phyloP scores from a whole-genome alignment of 2,113 vertebrate species.

The Alexandromys fortis region DNA sequence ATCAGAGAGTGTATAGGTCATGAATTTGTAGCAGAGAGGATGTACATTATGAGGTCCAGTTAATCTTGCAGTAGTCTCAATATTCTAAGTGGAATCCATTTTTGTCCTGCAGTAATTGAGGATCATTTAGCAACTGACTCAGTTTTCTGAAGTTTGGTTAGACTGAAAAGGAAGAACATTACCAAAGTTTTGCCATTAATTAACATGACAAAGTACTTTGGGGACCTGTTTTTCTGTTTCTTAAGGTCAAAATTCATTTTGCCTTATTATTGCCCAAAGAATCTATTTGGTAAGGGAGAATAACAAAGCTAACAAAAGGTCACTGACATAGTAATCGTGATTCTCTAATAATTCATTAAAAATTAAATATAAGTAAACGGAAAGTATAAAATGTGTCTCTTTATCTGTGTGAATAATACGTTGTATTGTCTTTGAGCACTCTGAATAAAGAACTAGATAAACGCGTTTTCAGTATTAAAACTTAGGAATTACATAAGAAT shows the following conservation, averaged over 20 bases:
- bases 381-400: conserved; percentile 73
- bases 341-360: conserved; percentile 77
- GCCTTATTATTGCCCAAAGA: not conserved
- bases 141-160: conserved; percentile 15
- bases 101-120: not conserved
- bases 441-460: conserved; percentile 68
- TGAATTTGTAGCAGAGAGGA: not conserved
- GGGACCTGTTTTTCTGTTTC: not conserved
- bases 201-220: not conserved
- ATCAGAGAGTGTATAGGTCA: not conserved
- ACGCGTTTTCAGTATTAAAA: conserved; percentile 42
- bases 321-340: conserved; percentile 74
- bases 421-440: conserved; percentile 72
- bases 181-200: conserved; percentile 26
- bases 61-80: not conserved
- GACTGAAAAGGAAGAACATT: conserved; percentile 15
- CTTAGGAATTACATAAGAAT: conserved; percentile 58
- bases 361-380: conserved; percentile 72
- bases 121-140: not conserved
- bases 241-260: conserved; percentile 37
- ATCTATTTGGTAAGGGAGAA: conserved; percentile 28
- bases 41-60: not conserved
- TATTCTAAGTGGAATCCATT: not conserved
- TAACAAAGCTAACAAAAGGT: conserved; percentile 76
- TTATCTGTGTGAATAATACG: not conserved